Percentiles rank a stretch among this genome's conserved stretches.
These are phyloP conservation scores for Hypocryptadius cinnamomeus DNA, from an alignment of 2,113 vertebrate species.

Conservation along the genomic window DNA sequence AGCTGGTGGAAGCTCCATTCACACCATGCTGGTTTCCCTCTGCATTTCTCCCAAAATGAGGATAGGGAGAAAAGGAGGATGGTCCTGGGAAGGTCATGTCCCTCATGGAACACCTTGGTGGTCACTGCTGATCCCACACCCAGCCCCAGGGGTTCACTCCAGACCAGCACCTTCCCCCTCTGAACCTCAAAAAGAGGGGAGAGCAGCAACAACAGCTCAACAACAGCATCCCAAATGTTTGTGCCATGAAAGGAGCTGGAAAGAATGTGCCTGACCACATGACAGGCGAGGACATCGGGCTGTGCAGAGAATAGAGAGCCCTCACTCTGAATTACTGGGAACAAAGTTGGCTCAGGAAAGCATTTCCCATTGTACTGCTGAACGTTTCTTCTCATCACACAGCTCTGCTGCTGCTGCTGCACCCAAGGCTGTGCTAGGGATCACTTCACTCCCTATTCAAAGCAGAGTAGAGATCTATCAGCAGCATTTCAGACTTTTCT, in stretches of 20 bases:
- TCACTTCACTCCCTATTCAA: not conserved
- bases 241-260: slow-evolving; percentile 52
- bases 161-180: not conserved
- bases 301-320: slow-evolving; percentile 33
- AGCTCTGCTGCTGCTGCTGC: not conserved
- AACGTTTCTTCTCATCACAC: not conserved
- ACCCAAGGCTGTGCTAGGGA: not conserved
- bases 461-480: not conserved
- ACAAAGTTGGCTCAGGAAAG: slow-evolving; percentile 44
- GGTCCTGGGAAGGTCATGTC: accelerated
- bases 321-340: not conserved
- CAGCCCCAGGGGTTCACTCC: not conserved
- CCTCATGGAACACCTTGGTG: not conserved
- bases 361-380: slow-evolving; percentile 48
- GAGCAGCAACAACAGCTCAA: not conserved
- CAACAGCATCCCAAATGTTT: slow-evolving; percentile 2
- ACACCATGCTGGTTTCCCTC: not conserved
- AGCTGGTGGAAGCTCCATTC: not conserved
- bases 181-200: not conserved
- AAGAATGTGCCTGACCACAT: slow-evolving; percentile 47
- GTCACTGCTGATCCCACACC: not conserved
- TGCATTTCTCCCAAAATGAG: accelerated
- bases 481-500: not conserved
- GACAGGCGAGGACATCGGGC: slow-evolving; percentile 38
- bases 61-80: not conserved